These are phyloP conservation scores for Macaria notata DNA, from an alignment of 2,888 invertebrate genomes.

Conservation along the genomic window DNA sequence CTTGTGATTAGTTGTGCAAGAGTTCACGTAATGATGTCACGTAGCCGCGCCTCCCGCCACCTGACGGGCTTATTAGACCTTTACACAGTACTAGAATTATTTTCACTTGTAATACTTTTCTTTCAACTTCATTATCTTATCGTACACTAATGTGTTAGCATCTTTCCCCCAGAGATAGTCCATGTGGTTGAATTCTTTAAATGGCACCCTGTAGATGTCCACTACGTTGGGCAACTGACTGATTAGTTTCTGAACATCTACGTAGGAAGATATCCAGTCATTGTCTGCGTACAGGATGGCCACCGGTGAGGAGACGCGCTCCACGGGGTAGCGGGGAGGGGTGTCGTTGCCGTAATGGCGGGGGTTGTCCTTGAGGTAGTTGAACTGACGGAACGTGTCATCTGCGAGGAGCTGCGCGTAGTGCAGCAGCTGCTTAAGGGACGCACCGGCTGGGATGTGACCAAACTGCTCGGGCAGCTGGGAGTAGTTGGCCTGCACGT, in stretches of 20 bases:
- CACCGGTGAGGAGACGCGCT: slow-evolving; percentile 35
- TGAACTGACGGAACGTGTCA: slow-evolving; percentile 39
- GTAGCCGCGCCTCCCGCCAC: no score
- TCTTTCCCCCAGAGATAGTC: slow-evolving; percentile 6
- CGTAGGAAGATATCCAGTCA: slow-evolving; percentile 36
- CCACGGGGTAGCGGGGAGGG: slow-evolving; percentile 18
- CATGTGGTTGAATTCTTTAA: slow-evolving; percentile 6
- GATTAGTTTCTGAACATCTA: slow-evolving; percentile 29
- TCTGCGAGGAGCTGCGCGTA: slow-evolving; percentile 40
- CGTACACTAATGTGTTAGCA: background rate
- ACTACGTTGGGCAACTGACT: slow-evolving; percentile 3
- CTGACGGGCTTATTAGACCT: no score
- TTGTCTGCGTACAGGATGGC: slow-evolving; percentile 37
- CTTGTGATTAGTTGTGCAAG: no score
- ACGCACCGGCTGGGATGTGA: slow-evolving; percentile 60
- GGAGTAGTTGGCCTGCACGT: slow-evolving; percentile 32
- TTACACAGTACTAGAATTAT: no score
- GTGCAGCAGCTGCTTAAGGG: slow-evolving; percentile 60
- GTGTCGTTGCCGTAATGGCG: slow-evolving; percentile 27
- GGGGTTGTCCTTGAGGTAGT: slow-evolving; percentile 32
- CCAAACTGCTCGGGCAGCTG: slow-evolving; percentile 31
- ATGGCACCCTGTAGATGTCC: background rate
- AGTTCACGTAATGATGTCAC: no score
- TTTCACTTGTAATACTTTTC: no score
- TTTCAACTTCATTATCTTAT: background rate